Evolutionary conservation across 2,888 invertebrate genomes (phyloP).

Genomic region (Magallana nippona): DNA sequence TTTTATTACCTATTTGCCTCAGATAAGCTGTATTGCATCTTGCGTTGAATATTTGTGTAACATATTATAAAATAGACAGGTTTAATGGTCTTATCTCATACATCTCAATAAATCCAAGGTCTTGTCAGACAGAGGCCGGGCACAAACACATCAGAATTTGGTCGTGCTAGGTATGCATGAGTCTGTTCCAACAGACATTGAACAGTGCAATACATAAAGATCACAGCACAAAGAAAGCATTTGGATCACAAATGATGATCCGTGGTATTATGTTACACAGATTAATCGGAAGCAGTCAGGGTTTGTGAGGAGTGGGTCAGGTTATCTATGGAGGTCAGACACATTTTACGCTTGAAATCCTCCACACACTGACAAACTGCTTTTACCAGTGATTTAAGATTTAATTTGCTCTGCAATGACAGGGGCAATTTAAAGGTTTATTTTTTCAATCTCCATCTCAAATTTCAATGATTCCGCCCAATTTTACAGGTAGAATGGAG

Average conservation of each 20-base stretch:
- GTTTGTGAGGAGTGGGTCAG: slow-evolving; percentile 11
- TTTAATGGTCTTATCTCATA: slow-evolving; percentile 12
- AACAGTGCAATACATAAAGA: slow-evolving; percentile 29
- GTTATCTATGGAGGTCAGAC: slow-evolving; percentile 6
- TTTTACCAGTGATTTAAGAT: slow-evolving; percentile 37
- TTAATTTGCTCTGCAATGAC: slow-evolving; percentile 32
- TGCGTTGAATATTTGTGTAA: neutral
- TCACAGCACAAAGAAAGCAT: slow-evolving; percentile 17
- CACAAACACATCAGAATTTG: neutral
- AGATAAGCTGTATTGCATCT: slow-evolving; percentile 7
- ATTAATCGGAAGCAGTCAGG: slow-evolving; percentile 1
- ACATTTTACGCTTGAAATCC: slow-evolving; percentile 36
- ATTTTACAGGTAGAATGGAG: neutral
- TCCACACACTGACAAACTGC: slow-evolving; percentile 22
- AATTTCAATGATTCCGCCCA: slow-evolving; percentile 16
- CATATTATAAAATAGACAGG: neutral
- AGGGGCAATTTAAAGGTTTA: slow-evolving; percentile 27
- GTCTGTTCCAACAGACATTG: neutral
- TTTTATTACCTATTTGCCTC: neutral
- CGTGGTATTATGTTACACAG: slow-evolving; percentile 3
- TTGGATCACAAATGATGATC: slow-evolving; percentile 1
- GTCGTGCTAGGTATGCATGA: neutral
- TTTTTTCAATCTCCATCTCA: slow-evolving; percentile 12
- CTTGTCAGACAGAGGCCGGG: slow-evolving; percentile 3
- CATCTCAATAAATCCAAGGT: slow-evolving; percentile 24